These are phyloP conservation scores for Acanthosoma haemorrhoidale DNA, from an alignment of 2,888 invertebrate species.

Conservation along the genomic window DNA sequence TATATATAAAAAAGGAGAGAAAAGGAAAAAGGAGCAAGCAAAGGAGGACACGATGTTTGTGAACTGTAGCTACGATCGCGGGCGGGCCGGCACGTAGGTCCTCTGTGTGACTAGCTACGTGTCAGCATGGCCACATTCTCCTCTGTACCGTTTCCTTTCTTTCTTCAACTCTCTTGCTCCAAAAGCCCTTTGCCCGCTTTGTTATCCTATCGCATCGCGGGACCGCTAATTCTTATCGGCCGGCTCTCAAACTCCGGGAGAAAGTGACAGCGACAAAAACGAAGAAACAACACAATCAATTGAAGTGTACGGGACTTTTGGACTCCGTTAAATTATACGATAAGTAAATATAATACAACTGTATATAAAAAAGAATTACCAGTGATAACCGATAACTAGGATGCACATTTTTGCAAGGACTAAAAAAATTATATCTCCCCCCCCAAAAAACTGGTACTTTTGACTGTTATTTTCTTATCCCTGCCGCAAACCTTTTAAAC, in stretches of 20 bases:
- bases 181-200: background rate
- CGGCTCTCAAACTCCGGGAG: background rate
- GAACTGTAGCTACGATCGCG: background rate
- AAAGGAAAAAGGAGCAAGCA: background rate
- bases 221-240: background rate
- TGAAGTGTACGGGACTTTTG: too few species aligned
- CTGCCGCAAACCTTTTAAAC: too few species aligned
- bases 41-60: background rate
- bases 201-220: background rate
- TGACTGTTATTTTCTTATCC: too few species aligned
- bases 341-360: too few species aligned
- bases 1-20: background rate
- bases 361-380: too few species aligned
- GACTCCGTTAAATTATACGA: too few species aligned
- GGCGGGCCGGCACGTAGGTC: background rate
- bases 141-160: background rate
- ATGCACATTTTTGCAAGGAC: too few species aligned
- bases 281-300: too few species aligned
- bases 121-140: background rate
- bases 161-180: background rate
- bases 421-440: too few species aligned
- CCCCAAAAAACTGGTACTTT: too few species aligned
- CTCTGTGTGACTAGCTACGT: background rate
- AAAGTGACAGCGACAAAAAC: too few species aligned
- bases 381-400: too few species aligned